phyloP scores from a whole-genome alignment of 2,797 vertebrate genomes.

The Lemur catta region DNA sequence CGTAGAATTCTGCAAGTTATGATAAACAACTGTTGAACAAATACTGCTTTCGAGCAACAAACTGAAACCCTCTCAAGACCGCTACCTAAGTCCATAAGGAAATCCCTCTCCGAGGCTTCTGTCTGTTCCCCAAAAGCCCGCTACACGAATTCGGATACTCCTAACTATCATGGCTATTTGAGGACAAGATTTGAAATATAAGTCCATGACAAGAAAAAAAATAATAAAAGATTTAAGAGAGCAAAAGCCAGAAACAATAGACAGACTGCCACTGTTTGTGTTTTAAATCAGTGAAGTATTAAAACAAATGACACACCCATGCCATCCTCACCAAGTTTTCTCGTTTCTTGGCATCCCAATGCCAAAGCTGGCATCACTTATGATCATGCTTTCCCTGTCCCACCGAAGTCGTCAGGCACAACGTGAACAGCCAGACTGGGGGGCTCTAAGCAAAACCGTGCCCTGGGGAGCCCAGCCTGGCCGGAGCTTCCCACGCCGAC shows the following conservation, averaged over 20 bases:
- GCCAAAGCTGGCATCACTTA: slow-evolving; percentile 7
- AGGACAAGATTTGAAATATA: background rate
- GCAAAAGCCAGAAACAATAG: slow-evolving; percentile 32
- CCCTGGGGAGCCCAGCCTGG: background rate
- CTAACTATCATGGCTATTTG: background rate
- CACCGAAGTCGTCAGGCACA: background rate
- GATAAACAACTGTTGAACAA: slow-evolving; percentile 28
- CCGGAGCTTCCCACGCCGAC: background rate
- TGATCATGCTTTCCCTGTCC: background rate
- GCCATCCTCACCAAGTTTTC: slow-evolving; percentile 59
- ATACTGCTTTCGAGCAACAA: slow-evolving; percentile 6
- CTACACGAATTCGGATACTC: background rate
- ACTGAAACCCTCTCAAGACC: background rate
- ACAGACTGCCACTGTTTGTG: background rate
- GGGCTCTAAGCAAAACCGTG: background rate
- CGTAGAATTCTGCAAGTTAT: background rate
- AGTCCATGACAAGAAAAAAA: background rate
- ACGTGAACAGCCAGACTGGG: background rate
- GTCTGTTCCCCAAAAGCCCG: background rate
- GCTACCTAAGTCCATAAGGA: background rate
- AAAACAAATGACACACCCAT: slow-evolving; percentile 44
- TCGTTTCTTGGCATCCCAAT: slow-evolving; percentile 39
- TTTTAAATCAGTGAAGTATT: slow-evolving; percentile 3
- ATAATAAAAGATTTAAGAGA: background rate
- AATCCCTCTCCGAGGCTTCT: background rate